Base-by-base conservation (phyloP, 2,113 vertebrate species). In the Callipepla californica region DNA sequence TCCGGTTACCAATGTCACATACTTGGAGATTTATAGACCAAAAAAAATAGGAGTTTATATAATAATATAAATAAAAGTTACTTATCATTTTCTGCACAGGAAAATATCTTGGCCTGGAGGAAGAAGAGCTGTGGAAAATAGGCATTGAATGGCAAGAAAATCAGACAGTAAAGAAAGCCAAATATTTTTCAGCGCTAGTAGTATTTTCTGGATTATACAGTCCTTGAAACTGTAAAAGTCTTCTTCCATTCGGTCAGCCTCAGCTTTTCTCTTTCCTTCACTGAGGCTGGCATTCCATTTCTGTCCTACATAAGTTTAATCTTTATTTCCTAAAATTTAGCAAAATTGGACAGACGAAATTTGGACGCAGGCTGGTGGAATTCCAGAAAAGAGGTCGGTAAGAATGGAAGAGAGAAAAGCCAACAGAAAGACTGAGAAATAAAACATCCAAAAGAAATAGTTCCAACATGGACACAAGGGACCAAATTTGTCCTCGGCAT, bases 301-400 rank as follows among this genome's bases (percentile, higher is more conserved):
- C 68, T 85, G 74, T 14, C 9, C 81, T 45, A 61, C 22, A 53
- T 44, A 73, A 25, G 66, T 85, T 50, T 58, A 28, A 69, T 87
- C 45, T 84, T 91, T 83, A 88, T 77, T 86, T 88, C n/a, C 73
- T 80, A 22, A 92, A 80, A 57, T 92, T 87, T 69, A 72, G 48
- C 72, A 72, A 93, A 88, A 40, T 85, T 55, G 48, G 34, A 83
- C 81, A 87, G 18, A 91, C 51, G 84, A 70, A 34, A 83, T 91
- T 83, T 93, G 85, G 85, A 80, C 40, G 68, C 4, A 30, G 44
- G 18, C 78, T 58, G 14, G 12, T 75, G 4, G 45, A 91, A 91
- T 63, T 91, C 77, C 91, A 96, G 82, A 91, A 85, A 32, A 93
- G 87, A 90, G 44, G 20, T 70, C 89, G 74, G 48, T 91, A 44